Evolutionary conservation across 2,113 vertebrate species (phyloP), one percentile per base, ranked within the genome.

Genomic region (Grus americana): DNA sequence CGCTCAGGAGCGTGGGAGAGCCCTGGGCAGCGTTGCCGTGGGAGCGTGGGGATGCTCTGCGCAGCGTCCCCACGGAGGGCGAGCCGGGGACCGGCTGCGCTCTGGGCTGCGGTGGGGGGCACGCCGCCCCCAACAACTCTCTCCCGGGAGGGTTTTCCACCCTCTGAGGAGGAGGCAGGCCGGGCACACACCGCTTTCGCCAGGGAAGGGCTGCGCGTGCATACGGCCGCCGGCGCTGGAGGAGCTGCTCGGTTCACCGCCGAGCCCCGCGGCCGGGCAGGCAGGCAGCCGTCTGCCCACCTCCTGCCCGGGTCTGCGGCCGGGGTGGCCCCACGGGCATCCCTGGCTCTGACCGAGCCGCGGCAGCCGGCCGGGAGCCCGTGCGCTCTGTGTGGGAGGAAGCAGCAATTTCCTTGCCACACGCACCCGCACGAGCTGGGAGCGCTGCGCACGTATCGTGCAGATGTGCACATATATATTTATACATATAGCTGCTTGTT

Each of bases 261-360:
- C 2, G 7, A 73, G 81, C n/a, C 46, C 44, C 15, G 1, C 9
- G 11, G 78, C 50, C 9, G 2, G 47, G 46, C 74, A 38, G 38
- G 38, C 38, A 24, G 74, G 74, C 59, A 5, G 27, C 61, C 9
- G 5, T 8, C 80, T 36, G 50, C 83, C 44, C 52, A n/a, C 10
- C 30, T 32, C 73, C 36, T 26, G 30, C 34, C 65, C 3, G 11
- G 40, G 13, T 32, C 65, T 22, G 34, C 27, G 20, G 36, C 54
- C 4, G 1, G 40, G 20, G 40, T 9, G 4, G 57, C 57, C 19
- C 50, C 7, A 0, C 1, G 2, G 29, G 23, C 58, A n/a, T 19
- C 42, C 40, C 71, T 7, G 3, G 42, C 52, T 40, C 34, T 9
- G 5, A 42, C 27, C 6, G 2, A 13, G 66, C 79, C 3, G 1